Evolutionary conservation across 2,797 vertebrate species (phyloP).

Genomic region (Sibirionetta formosa): DNA sequence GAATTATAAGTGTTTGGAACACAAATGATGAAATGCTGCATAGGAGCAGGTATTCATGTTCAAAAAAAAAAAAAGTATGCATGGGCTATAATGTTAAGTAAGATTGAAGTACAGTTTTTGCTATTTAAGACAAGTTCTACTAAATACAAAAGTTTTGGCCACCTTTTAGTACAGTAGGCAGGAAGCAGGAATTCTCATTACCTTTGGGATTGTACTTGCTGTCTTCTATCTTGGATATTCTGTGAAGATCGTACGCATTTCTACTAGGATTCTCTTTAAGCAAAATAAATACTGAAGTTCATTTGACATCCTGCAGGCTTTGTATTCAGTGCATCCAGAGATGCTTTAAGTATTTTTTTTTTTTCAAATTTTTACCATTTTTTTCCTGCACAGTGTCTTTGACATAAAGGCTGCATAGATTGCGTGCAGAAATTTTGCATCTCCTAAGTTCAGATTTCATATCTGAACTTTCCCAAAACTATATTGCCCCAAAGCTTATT

Average conservation of each 20-base stretch:
- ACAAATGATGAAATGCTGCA: not conserved
- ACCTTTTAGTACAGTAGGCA: not conserved
- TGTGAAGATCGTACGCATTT: not conserved
- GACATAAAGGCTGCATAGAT: not conserved
- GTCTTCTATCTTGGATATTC: not conserved
- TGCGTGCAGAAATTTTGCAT: not conserved
- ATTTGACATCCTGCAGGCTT: not conserved
- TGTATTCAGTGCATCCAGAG: not conserved
- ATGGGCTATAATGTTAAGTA: not conserved
- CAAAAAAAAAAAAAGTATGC: not conserved
- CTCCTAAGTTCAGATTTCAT: not conserved
- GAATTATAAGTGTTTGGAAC: not conserved
- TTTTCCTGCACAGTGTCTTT: fast-evolving
- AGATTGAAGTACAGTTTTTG: not conserved
- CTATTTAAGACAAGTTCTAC: not conserved
- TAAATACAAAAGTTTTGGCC: not conserved
- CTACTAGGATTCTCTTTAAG: not conserved
- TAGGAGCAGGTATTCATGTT: not conserved
- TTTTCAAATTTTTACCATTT: not conserved
- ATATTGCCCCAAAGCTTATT: not conserved
- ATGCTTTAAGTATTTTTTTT: not conserved
- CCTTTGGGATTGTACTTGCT: not conserved
- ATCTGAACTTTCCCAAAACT: conserved; percentile 4
- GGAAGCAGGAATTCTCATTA: conserved; percentile 6
- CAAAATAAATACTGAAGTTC: not conserved